Conservation (phyloP, 2,888 invertebrate species). For the Eueremaeus valkanovi region DNA sequence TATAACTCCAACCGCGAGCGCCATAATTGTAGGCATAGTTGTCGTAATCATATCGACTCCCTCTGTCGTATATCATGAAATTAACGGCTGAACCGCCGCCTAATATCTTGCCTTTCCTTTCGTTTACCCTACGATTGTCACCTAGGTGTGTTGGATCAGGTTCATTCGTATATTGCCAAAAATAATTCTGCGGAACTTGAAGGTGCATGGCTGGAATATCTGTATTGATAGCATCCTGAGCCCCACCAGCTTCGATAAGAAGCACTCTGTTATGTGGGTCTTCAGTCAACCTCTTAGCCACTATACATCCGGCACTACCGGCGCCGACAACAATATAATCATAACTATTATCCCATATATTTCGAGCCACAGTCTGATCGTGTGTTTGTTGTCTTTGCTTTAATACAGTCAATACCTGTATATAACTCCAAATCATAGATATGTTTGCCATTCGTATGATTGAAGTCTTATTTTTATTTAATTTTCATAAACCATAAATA, state of each 20-base stretch:
- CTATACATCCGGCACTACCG: neutral
- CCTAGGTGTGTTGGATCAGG: too few species aligned
- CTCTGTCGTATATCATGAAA: neutral
- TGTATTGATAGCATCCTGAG: neutral
- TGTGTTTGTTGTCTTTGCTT: too few species aligned
- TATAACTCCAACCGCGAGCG: neutral
- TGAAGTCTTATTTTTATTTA: too few species aligned
- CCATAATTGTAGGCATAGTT: neutral
- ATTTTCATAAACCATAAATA: too few species aligned
- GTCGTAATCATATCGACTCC: neutral
- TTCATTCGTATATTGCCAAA: too few species aligned
- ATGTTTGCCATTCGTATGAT: too few species aligned
- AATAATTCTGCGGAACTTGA: too few species aligned
- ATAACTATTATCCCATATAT: too few species aligned
- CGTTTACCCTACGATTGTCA: too few species aligned
- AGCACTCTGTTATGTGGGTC: neutral
- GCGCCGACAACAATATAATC: constrained; percentile 22
- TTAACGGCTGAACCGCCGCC: constrained; percentile 9
- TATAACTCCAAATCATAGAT: too few species aligned
- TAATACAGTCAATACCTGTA: too few species aligned
- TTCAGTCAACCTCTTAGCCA: constrained; percentile 2
- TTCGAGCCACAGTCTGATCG: too few species aligned
- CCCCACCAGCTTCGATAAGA: neutral
- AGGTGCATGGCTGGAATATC: constrained; percentile 11
- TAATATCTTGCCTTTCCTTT: neutral